A percentile compares a stretch with the other conserved stretches of the same genome.
Conservation (phyloP, 2,888 invertebrate species). For the Epirrhoe alternata region DNA sequence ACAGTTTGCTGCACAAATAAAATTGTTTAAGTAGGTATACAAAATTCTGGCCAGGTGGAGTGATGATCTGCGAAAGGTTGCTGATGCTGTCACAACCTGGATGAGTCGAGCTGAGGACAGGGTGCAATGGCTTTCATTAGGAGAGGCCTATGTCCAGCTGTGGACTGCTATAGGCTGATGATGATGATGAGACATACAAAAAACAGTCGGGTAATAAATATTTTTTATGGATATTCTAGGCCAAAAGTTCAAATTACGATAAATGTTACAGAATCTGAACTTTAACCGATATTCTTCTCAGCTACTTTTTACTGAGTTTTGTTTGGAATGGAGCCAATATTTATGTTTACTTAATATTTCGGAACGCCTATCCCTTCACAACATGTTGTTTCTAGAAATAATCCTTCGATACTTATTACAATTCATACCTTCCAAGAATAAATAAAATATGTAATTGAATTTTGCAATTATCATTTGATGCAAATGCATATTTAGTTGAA, state of each 20-base stretch:
- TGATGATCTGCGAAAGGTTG: no score
- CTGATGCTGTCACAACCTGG: no score
- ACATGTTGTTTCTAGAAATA: neutral
- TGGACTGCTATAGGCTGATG: no score
- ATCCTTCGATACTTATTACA: neutral
- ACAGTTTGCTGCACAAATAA: no score
- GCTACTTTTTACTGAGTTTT: slow-evolving; percentile 20
- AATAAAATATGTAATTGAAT: neutral
- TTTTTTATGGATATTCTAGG: neutral
- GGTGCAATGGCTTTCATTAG: no score
- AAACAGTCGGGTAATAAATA: neutral
- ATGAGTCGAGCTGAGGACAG: no score
- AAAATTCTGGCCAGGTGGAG: no score
- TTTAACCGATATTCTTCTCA: slow-evolving; percentile 14
- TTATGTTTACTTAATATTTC: slow-evolving; percentile 12
- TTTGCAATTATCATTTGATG: no score
- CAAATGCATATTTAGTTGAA: no score
- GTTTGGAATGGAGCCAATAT: slow-evolving; percentile 28
- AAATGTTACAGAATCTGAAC: neutral
- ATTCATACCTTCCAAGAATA: neutral
- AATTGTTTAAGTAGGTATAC: no score
- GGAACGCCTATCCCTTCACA: neutral
- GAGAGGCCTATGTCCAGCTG: no score
- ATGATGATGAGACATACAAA: no score
- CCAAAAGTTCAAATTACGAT: neutral